Percentiles rank a stretch among this genome's conserved stretches.
Conservation (phyloP, 2,113 vertebrate species). For the Tichodroma muraria region DNA sequence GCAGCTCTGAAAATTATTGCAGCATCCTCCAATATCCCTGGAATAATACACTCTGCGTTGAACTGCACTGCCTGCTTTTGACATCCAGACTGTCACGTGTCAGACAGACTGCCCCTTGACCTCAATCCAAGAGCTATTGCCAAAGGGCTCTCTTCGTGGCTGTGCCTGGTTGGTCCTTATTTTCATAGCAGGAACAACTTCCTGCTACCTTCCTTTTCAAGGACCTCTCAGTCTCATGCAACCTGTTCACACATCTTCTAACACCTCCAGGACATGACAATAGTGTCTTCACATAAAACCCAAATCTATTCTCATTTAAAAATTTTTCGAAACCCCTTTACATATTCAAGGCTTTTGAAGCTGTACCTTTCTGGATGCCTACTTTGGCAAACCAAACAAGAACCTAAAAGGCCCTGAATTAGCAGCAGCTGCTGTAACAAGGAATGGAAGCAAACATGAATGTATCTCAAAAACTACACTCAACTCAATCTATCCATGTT, state of each 20-base stretch:
- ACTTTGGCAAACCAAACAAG: neutral
- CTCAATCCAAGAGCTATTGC: fast-evolving
- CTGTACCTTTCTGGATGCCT: neutral
- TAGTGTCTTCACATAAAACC: neutral
- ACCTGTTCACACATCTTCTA: neutral
- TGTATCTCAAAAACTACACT: neutral
- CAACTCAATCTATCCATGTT: neutral
- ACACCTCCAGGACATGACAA: neutral
- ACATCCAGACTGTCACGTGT: no score
- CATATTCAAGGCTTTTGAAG: neutral
- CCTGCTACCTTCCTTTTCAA: neutral
- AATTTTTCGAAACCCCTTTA: neutral
- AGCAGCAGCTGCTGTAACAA: neutral
- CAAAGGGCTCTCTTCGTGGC: neutral
- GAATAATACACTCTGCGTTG: fast-evolving
- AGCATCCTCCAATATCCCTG: neutral
- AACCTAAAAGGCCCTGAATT: neutral
- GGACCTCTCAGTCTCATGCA: neutral
- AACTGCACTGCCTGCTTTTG: neutral
- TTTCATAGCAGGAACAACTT: neutral
- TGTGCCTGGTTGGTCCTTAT: neutral
- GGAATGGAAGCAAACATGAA: neutral
- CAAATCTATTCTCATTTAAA: neutral
- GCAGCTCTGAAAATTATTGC: neutral
- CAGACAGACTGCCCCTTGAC: fast-evolving